Base-by-base conservation (phyloP, 2,113 vertebrate species). In the Prolemur simus region DNA sequence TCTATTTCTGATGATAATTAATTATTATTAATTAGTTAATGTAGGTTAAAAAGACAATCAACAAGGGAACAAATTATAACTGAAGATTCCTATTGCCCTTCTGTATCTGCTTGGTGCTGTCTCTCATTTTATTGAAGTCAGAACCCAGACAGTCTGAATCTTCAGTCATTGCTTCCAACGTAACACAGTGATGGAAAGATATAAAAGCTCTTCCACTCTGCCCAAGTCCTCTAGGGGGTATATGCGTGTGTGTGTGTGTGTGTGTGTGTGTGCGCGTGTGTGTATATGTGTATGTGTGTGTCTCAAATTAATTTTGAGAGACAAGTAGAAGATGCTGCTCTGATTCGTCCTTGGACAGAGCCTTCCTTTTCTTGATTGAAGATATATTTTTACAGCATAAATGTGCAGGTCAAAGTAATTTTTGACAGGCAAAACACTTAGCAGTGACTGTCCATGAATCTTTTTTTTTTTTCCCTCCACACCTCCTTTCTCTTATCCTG, bases 291-390 rank as follows among this genome's bases (percentile, higher is more conserved):
- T 94, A 54, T 34, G 17, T 39, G 49, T 95, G 84, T 84, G 77
- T 95, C 97, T 96, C 17, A 91, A 97, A 97, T 98, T 98, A 97
- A 97, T 98, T 98, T 96, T 93, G 73, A 86, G 54, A 97, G 89
- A 96, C 37, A 96, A 92, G 87, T 15, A 94, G 80, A 97, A 95
- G 94, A 86, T 9, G 2, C 87, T 97, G 83, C 78, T 34, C 97
- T 97, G 66, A 93, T 98, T 94, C 97, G 95, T 96, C 97, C 97
- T 98, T 98, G 96, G 81, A 85, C 97, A 96, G 5, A 34, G 0
- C 71, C 82, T 84, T 80, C 54, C 20, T 97, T 96, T 37, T 76
- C 89, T 88, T 97, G 96, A 97, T 71, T 82, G 94, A 98, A 97
- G 96, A 95, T 98, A 96, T 96, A 96, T 97, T 98, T 98, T 97